These are phyloP conservation scores for Dryobates pubescens DNA, from an alignment of 2,797 vertebrate genomes.

Conservation along the genomic window DNA sequence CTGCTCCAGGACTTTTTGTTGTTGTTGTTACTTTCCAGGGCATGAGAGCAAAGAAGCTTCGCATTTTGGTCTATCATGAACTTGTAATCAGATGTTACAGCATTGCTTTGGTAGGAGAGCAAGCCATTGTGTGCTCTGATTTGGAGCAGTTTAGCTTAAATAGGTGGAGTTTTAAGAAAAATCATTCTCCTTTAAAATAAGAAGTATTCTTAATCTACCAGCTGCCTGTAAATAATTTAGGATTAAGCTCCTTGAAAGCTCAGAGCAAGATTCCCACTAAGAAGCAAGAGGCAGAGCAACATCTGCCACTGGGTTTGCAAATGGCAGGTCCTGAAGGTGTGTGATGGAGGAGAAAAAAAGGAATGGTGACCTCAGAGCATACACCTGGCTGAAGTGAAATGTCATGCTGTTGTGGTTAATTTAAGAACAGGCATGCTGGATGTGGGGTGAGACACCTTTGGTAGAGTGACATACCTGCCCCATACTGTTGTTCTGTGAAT, in stretches of 20 bases:
- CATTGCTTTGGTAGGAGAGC: not conserved
- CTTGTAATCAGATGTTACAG: not conserved
- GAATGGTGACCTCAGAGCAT: not conserved
- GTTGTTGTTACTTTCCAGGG: not conserved
- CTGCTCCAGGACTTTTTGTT: rapidly evolving
- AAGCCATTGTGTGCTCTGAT: not conserved
- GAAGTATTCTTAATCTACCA: not conserved
- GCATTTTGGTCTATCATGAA: rapidly evolving
- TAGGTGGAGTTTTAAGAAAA: not conserved
- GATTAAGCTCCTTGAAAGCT: not conserved
- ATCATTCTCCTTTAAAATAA: not conserved
- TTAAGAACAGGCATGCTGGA: not conserved
- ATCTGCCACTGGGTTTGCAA: not conserved
- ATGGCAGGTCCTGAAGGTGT: not conserved
- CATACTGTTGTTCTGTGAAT: not conserved
- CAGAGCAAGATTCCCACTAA: not conserved
- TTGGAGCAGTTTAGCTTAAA: not conserved
- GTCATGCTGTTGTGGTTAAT: not conserved
- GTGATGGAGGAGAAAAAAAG: not conserved
- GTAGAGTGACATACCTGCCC: not conserved
- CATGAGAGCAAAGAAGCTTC: rapidly evolving
- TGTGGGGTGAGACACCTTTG: not conserved
- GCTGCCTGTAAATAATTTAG: not conserved
- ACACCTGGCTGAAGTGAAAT: not conserved
- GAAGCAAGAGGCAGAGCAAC: not conserved